These are phyloP conservation scores for Sesamia inferens DNA, from an alignment of 2,888 invertebrate species.

Conservation along the genomic window DNA sequence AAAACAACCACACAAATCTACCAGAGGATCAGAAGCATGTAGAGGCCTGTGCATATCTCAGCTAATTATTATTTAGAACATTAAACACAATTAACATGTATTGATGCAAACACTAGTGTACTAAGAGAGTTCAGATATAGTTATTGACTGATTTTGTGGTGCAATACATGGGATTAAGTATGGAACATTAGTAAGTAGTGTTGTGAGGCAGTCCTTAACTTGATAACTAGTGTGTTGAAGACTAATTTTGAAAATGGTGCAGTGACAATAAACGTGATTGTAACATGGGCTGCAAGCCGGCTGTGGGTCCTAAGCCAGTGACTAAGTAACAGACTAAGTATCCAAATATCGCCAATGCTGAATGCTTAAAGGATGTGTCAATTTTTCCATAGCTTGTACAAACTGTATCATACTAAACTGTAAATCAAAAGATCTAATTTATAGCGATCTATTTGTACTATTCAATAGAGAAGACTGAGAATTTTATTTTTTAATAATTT, in stretches of 20 bases:
- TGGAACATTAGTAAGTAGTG: constrained; percentile 15
- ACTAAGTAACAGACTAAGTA: constrained; percentile 47
- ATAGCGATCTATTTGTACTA: constrained; percentile 81
- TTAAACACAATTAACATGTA: background rate
- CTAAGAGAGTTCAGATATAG: constrained; percentile 1
- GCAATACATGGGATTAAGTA: constrained; percentile 20
- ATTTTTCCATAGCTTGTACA: constrained; percentile 79
- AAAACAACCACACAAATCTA: background rate
- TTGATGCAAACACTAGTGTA: background rate
- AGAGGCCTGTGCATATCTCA: background rate
- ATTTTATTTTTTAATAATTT: constrained; percentile 83
- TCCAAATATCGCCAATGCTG: constrained; percentile 12
- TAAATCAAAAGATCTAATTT: constrained; percentile 82
- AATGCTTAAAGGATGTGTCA: constrained; percentile 63
- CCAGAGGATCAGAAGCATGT: background rate
- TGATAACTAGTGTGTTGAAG: constrained; percentile 5
- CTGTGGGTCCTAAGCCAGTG: constrained; percentile 43
- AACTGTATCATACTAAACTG: constrained; percentile 80
- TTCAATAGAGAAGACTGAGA: constrained; percentile 89
- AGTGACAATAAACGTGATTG: constrained; percentile 48
- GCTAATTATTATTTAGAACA: background rate
- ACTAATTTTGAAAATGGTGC: constrained; percentile 27
- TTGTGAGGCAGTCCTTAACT: constrained; percentile 28
- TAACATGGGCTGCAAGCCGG: constrained; percentile 32
- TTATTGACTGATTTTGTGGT: constrained; percentile 17